These are phyloP conservation scores for Octopus sinensis DNA, from an alignment of 1,140 invertebrate genomes.

Conservation along the genomic window DNA sequence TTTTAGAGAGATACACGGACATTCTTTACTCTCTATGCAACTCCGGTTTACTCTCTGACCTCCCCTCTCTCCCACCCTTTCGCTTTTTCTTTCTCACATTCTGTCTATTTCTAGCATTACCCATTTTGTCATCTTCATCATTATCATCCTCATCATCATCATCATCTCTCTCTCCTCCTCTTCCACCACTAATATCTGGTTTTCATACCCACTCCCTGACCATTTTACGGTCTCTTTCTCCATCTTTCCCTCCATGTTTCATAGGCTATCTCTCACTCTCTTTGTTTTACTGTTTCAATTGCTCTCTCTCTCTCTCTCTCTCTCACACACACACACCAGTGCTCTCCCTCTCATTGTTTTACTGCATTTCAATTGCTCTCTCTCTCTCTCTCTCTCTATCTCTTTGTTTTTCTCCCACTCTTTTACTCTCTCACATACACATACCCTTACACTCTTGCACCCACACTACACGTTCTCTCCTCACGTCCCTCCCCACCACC, in stretches of 20 bases:
- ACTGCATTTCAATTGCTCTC: not conserved
- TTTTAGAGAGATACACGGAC: not conserved
- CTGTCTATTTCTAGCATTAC: not conserved
- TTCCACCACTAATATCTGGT: not conserved
- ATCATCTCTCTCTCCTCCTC: not conserved
- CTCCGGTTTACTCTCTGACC: not conserved
- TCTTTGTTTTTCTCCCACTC: not conserved
- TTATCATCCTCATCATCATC: not conserved
- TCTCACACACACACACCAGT: not conserved
- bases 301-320: not conserved
- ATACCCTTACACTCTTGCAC: not conserved
- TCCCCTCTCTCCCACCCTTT: not conserved
- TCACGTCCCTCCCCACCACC: not conserved
- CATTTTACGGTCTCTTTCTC: not conserved
- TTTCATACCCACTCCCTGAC: not conserved
- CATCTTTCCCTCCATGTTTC: not conserved
- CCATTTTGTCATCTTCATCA: not conserved
- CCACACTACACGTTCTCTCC: not conserved
- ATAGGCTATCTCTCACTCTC: not conserved
- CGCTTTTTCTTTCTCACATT: not conserved
- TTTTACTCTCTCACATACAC: not conserved
- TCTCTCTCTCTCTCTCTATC: not conserved
- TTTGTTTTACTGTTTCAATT: not conserved
- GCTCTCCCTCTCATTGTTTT: not conserved
- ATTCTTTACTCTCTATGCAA: not conserved